These are phyloP conservation scores for Gambusia affinis DNA, from an alignment of 2,113 vertebrate genomes.

Conservation along the genomic window DNA sequence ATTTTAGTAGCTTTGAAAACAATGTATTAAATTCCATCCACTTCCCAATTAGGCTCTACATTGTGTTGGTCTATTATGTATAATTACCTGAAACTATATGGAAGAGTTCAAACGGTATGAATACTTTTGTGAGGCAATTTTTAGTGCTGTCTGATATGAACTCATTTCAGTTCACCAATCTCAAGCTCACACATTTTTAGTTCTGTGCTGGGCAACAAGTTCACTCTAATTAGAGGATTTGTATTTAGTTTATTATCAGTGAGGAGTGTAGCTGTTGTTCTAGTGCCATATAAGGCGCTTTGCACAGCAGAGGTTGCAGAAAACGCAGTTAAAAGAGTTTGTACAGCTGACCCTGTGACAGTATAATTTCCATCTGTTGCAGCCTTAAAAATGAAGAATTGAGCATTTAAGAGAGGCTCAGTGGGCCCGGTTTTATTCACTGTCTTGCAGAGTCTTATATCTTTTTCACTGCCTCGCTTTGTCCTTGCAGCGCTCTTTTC, in stretches of 20 bases:
- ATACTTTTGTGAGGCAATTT: not conserved
- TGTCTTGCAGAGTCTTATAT: conserved; percentile 31
- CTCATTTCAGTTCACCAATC: conserved; percentile 32
- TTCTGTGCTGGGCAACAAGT: conserved; percentile 23
- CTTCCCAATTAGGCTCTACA: too few species aligned
- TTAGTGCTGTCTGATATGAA: conserved; percentile 37
- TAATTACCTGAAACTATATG: not conserved
- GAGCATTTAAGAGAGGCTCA: conserved; percentile 36
- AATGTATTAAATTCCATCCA: too few species aligned
- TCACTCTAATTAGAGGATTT: conserved; percentile 25
- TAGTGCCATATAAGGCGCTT: conserved; percentile 20
- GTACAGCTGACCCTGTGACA: conserved; percentile 53
- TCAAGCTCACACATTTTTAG: conserved; percentile 33
- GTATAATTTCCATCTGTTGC: conserved; percentile 47
- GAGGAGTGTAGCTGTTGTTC: conserved; percentile 43
- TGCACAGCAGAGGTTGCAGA: conserved; percentile 42
- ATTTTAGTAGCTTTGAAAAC: too few species aligned
- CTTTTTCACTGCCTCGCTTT: conserved; percentile 15
- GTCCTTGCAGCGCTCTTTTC: conserved; percentile 3
- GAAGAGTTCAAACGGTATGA: not conserved
- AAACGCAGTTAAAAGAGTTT: conserved; percentile 41
- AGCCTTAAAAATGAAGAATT: conserved; percentile 60
- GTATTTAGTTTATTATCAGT: conserved; percentile 44
- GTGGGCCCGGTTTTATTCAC: conserved; percentile 23
- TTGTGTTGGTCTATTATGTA: not conserved